Evolutionary conservation across 2,888 invertebrate genomes (phyloP).

Genomic region (Spilarctia lutea): DNA sequence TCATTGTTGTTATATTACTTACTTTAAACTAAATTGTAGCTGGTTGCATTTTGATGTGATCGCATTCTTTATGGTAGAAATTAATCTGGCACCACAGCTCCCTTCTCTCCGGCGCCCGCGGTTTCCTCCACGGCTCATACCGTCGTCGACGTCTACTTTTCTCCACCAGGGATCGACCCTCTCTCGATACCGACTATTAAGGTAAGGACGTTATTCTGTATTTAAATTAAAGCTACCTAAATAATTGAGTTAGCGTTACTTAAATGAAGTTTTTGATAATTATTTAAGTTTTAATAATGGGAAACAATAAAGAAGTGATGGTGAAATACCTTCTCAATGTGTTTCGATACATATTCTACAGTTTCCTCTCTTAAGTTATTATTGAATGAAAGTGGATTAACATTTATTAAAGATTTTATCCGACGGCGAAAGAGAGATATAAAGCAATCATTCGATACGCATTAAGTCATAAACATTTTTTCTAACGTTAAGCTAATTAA

Average conservation of each 20-base stretch:
- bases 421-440: no score
- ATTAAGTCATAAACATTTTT: constrained; percentile 10
- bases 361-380: background rate
- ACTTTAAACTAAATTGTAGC: background rate
- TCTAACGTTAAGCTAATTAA: constrained; percentile 30
- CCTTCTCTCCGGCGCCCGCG: no score
- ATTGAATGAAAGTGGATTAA: background rate
- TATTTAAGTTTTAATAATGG: background rate
- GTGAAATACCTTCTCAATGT: background rate
- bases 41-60: no score
- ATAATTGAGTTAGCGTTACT: background rate
- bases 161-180: no score
- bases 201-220: background rate
- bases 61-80: no score
- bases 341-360: background rate
- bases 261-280: background rate
- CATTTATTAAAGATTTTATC: background rate
- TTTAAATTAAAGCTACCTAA: background rate
- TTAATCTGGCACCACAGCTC: no score
- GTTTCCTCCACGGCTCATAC: no score
- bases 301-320: background rate
- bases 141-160: no score
- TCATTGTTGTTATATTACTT: background rate
- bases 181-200: background rate
- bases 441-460: no score